Conservation (phyloP, 2,888 invertebrate species). For the Volucella inanis region DNA sequence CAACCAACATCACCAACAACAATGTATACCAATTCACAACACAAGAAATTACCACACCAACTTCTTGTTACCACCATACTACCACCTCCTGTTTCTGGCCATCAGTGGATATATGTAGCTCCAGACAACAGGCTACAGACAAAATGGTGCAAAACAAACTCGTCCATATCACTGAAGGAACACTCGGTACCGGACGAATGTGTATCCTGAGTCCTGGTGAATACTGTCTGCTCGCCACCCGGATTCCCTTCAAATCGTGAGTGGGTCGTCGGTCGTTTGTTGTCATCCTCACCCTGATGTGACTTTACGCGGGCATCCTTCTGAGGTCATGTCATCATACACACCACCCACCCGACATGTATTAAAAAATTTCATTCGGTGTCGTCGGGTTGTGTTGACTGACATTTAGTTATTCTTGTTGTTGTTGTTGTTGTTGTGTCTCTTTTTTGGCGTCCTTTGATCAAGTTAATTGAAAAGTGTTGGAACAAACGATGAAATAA, state of each 20-base stretch:
- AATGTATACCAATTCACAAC: constrained; percentile 51
- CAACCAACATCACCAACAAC: constrained; percentile 29
- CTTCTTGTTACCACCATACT: not conserved
- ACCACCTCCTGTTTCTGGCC: too few species aligned
- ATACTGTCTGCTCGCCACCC: not conserved
- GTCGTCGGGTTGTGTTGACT: not conserved
- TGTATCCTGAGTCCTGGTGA: not conserved
- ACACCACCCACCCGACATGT: not conserved
- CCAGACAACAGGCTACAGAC: constrained; percentile 25
- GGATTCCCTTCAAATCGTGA: constrained; percentile 8
- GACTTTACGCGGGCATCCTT: constrained; percentile 59
- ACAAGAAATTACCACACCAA: constrained; percentile 44
- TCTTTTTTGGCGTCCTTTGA: constrained; percentile 47
- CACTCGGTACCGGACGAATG: constrained; percentile 4
- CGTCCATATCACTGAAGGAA: constrained; percentile 29
- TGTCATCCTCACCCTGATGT: constrained; percentile 33
- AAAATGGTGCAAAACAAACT: constrained; percentile 49
- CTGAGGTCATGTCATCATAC: constrained; percentile 40
- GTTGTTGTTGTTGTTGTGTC: not conserved
- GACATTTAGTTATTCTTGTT: not conserved
- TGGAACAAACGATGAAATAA: constrained; percentile 35
- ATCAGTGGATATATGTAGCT: too few species aligned
- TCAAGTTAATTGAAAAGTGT: constrained; percentile 66
- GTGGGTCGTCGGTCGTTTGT: not conserved
- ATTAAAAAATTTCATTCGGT: not conserved